phyloP scores from a whole-genome alignment of 2,888 invertebrate species.

The Cephus spinipes region DNA sequence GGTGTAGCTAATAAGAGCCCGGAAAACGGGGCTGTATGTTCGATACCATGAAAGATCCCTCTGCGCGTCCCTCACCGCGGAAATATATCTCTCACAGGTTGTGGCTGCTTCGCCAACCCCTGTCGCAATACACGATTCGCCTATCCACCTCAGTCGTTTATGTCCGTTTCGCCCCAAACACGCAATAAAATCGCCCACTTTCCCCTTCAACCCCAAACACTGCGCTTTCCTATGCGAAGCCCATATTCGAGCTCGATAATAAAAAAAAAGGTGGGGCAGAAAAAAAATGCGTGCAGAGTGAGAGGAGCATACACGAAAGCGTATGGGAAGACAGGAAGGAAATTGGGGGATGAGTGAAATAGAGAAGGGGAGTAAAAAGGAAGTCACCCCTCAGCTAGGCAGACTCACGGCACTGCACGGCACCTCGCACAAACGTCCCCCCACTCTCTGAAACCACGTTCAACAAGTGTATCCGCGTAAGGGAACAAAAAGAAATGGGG shows the following conservation, averaged over 20 bases:
- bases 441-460: slow-evolving; percentile 47
- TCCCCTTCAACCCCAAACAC: slow-evolving; percentile 28
- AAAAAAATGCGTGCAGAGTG: not conserved
- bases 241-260: slow-evolving; percentile 49
- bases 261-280: not conserved
- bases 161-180: slow-evolving; percentile 53
- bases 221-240: slow-evolving; percentile 53
- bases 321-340: not conserved
- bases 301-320: not conserved
- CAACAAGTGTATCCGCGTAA: slow-evolving; percentile 65
- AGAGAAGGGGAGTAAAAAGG: slow-evolving; percentile 24
- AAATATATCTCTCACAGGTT: not conserved
- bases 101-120: slow-evolving; percentile 12
- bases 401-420: slow-evolving; percentile 9
- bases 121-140: slow-evolving; percentile 35
- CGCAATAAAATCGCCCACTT: slow-evolving; percentile 58
- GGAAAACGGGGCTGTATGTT: not conserved
- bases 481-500: slow-evolving; percentile 40
- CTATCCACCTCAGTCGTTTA: slow-evolving; percentile 42
- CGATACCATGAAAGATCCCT: not conserved
- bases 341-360: not conserved
- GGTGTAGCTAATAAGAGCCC: not conserved
- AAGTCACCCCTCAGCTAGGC: slow-evolving; percentile 6
- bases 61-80: not conserved
- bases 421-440: slow-evolving; percentile 43